Base-by-base conservation (phyloP, 2,888 invertebrate species). In the Torymus texanus region DNA sequence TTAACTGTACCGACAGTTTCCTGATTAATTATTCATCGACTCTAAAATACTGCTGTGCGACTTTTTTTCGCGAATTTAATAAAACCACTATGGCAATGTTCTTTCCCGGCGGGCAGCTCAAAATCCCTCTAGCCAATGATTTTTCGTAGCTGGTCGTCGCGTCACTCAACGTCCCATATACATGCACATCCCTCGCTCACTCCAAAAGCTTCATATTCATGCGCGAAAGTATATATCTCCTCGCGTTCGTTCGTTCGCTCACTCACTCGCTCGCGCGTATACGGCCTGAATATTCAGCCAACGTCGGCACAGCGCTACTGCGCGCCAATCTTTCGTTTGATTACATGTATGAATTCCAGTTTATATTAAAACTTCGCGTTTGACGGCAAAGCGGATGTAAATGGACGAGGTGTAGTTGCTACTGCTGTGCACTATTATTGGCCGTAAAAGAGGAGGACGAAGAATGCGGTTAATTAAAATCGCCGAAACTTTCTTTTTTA, bases 391-490 rank as follows among this genome's bases (percentile, higher is more conserved):
- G 59, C 53, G 51, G 18, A 51, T 51, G 29, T 50, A 68, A 70
- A 24, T 24, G 12, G 12, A 51, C 18, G 1, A 13, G 1, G 50
- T n/a, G 53, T 13, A 67, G 14, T 11, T n/a, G 8, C 14, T 11
- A 11, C 24, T 12, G n/a, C n/a, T 5, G 29, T 5, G 29, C 29
- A 29, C 29, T 29, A 29, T 3, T 29, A 29, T 3, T 29, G 29
- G 29, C 29, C 29, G 29, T 29, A 29, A 29, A 29, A 29, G 18
- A 11, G n/a, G 12, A 51, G 18, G 18, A n/a, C 63, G 13, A 76
- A 76, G 68, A 70, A 76, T 76, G 62, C 56, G 62, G 70, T 76
- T 76, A 76, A 76, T 76, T 76, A 70, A 70, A 76, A 76, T 70
- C 2, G 62, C 58, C 51, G 70, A 76, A 70, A 76, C 70, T 76